A percentile compares a stretch with the other conserved stretches of the same genome.
Conservation (phyloP, 35 echinoderm and acorn worm species). For the Anneissia japonica region DNA sequence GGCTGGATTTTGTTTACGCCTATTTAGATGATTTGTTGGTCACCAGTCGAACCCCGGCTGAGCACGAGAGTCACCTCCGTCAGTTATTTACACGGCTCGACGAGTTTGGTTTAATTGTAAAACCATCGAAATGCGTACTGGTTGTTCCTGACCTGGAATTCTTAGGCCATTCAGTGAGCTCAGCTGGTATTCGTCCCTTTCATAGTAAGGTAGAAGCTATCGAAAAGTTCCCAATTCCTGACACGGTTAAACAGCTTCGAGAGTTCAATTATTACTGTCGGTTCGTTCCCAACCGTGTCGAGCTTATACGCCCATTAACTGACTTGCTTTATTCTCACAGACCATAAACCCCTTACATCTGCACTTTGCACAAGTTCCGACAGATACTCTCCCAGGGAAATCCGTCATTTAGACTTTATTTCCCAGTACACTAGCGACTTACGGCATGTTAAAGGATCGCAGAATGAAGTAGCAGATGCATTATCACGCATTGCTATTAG, state of each 20-base stretch:
- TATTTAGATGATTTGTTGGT: constrained; percentile 54
- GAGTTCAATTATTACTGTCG: constrained; percentile 41
- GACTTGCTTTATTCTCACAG: constrained; percentile 5
- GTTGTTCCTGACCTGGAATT: constrained; percentile 20
- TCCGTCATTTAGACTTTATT: constrained; percentile 50
- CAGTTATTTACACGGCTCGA: not conserved
- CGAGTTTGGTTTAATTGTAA: not conserved
- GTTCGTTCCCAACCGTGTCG: constrained; percentile 11
- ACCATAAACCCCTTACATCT: constrained; percentile 48
- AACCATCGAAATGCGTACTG: not conserved
- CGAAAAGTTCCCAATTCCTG: constrained; percentile 1
- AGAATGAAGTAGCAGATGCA: constrained; percentile 19
- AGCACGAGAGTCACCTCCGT: not conserved
- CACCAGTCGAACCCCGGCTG: not conserved
- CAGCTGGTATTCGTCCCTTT: constrained; percentile 20
- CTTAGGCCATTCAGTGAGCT: constrained; percentile 12
- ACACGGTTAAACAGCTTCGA: not conserved
- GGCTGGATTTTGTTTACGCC: constrained; percentile 29
- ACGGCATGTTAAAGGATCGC: not conserved
- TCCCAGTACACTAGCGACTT: constrained; percentile 28
- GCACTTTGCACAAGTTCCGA: constrained; percentile 24
- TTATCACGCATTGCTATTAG: not conserved
- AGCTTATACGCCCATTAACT: not conserved
- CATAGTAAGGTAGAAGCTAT: constrained; percentile 18
- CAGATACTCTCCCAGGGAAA: constrained; percentile 33